Evolutionary conservation across 2,888 invertebrate genomes (phyloP).

Genomic region (Clistopyga incitator): DNA sequence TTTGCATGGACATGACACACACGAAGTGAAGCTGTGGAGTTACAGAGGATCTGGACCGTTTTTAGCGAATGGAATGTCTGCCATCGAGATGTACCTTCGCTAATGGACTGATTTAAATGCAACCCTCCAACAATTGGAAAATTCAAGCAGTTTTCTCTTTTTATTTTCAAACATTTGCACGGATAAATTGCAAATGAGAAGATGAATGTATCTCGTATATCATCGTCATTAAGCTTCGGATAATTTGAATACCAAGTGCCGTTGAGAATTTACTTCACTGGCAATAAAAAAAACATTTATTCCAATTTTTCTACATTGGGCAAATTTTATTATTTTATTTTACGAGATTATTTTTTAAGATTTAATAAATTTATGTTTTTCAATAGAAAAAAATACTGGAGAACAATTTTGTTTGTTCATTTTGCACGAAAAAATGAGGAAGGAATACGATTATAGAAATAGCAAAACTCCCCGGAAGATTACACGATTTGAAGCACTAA

Average conservation of each 20-base stretch:
- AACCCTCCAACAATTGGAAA: background rate
- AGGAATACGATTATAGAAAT: background rate
- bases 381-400: background rate
- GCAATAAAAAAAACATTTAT: too few relatives aligned
- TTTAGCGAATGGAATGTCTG: slow-evolving; percentile 4
- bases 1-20: background rate
- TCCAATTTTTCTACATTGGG: too few relatives aligned
- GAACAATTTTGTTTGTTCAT: too few relatives aligned
- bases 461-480: background rate
- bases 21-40: background rate
- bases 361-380: too few relatives aligned
- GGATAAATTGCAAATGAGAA: background rate
- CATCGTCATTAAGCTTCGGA: too few relatives aligned
- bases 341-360: too few relatives aligned
- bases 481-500: background rate
- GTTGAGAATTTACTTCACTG: too few relatives aligned
- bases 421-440: background rate
- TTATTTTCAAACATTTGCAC: background rate
- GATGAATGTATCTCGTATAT: background rate
- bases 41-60: background rate
- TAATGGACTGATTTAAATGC: background rate
- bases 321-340: too few relatives aligned
- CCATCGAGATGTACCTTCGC: background rate
- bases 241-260: too few relatives aligned
- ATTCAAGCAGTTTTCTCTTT: background rate